Evolutionary conservation across 2,113 vertebrate species (phyloP), one percentile per base, ranked within the genome.

Genomic region (Bambusicola thoracicus): DNA sequence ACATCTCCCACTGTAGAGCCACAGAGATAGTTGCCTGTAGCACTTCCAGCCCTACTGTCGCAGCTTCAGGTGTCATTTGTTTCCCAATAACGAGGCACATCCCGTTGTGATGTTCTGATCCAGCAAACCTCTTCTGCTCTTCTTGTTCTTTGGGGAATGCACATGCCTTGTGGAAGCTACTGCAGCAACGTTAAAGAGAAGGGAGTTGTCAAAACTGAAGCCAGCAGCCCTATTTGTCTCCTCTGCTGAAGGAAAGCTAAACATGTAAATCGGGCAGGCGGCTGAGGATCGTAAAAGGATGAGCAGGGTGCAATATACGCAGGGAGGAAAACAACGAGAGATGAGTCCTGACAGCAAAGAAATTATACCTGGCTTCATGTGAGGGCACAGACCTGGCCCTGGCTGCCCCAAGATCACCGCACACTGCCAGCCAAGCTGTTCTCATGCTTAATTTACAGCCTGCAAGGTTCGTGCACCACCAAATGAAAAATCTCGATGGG

Each of bases 361-460:
- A 85, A 81, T 95, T 4, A 46, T 16, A 6, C 7, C 51, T 65
- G 27, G 21, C 61, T 76, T 87, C 48, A 59, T 93, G 16, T 72
- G 74, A 89, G 89, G 92, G 86, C 81, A 76, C 18, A 79, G 48
- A n/a, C 69, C 74, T 2, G 38, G 76, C 76, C 65, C 76, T 69
- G 49, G 41, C 75, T 82, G 70, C 32, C 85, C 84, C 41, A 20
- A 80, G 63, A 92, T 87, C 81, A 13, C 66, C 66, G 34, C 81
- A 34, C 2, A 0, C 5, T 74, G 67, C 49, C 92, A 94, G 44
- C 67, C 81, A 67, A 55, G 67, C 63, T 95, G 48, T n/a, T 87
- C 81, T 96, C 66, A 58, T 41, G 48, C 48, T 85, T 79, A 90
- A 93, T 96, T 93, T 94, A 85, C 78, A 92, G 44, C 70, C 90